These are phyloP conservation scores for Sakesphorus luctuosus DNA, from an alignment of 2,113 vertebrate genomes.

Conservation along the genomic window DNA sequence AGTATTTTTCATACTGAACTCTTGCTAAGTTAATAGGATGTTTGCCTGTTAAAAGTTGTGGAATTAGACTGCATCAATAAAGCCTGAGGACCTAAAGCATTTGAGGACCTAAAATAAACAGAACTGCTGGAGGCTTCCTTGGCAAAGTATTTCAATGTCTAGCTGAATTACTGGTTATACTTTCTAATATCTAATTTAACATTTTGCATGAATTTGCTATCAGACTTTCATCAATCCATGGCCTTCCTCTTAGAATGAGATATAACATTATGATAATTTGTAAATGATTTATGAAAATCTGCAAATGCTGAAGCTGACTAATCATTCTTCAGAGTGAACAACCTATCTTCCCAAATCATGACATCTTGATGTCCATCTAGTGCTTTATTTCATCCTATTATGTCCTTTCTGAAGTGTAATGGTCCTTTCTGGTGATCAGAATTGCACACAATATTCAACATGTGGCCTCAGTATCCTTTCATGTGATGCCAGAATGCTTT, in stretches of 20 bases:
- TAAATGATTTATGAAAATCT: background rate
- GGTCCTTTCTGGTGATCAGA: background rate
- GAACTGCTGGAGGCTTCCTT: background rate
- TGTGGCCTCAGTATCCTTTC: background rate
- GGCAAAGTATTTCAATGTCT: background rate
- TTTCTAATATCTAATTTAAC: constrained; percentile 18
- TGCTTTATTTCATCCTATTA: background rate
- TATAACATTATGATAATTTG: background rate
- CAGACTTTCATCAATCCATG: background rate
- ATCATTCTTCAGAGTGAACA: background rate
- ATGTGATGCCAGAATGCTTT: constrained; percentile 25
- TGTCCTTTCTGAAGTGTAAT: background rate
- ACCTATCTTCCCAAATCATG: background rate
- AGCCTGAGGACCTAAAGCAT: background rate
- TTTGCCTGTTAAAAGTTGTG: background rate
- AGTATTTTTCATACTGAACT: background rate
- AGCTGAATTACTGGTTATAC: background rate
- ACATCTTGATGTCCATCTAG: background rate
- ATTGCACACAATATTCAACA: background rate
- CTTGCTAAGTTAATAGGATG: background rate
- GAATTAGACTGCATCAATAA: background rate
- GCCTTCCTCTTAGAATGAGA: background rate
- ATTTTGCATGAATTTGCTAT: constrained; percentile 1
- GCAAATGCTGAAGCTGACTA: background rate
- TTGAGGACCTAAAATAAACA: constrained; percentile 13